phyloP scores from a whole-genome alignment of 2,113 vertebrate genomes.

The Trogon melanurus region DNA sequence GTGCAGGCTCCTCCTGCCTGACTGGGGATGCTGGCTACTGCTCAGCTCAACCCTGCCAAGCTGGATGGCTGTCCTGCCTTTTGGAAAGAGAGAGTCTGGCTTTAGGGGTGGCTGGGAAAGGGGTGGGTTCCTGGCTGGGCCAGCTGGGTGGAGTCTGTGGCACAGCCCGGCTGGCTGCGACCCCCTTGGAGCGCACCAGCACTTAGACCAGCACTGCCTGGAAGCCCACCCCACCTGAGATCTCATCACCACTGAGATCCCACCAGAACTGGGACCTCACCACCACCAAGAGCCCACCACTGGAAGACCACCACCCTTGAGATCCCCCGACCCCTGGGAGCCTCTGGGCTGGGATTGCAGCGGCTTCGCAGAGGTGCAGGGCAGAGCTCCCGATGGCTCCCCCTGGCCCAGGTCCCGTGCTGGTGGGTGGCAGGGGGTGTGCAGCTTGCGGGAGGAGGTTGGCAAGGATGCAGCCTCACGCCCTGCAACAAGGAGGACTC shows the following conservation, averaged over 20 bases:
- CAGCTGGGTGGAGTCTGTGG: background rate
- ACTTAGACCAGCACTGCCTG: background rate
- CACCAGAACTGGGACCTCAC: background rate
- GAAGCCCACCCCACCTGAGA: no score
- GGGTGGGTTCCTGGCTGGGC: background rate
- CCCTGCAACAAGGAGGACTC: conserved; percentile 4
- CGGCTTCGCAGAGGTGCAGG: background rate
- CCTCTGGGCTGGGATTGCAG: background rate
- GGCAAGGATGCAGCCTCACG: background rate
- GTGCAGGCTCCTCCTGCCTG: background rate
- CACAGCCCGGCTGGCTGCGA: background rate
- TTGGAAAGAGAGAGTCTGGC: background rate
- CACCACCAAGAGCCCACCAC: background rate
- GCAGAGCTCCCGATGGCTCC: no score
- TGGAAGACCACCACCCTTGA: background rate
- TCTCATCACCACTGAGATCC: background rate
- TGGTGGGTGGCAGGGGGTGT: background rate
- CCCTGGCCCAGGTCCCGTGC: background rate
- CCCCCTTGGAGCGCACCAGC: background rate
- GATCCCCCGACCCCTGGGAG: no score
- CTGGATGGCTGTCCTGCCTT: background rate
- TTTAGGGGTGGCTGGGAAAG: background rate
- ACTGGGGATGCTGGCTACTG: background rate
- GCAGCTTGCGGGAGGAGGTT: background rate
- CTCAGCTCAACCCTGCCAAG: background rate